Base-by-base conservation (phyloP, 1,140 invertebrate species). In the Papilio dardanus region DNA sequence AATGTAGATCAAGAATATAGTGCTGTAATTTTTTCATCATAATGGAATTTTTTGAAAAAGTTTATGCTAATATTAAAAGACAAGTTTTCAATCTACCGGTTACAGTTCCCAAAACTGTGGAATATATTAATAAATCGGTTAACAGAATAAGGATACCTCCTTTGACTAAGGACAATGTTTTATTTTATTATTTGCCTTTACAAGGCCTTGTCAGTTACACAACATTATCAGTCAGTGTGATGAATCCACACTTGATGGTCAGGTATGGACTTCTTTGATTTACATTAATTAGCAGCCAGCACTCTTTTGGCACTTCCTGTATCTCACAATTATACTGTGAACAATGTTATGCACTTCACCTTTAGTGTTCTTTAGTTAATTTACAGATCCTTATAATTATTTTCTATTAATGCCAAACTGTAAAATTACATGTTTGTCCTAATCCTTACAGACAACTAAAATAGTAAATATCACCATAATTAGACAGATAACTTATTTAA, bases 171-270 rank as follows among this genome's bases (percentile, higher is more conserved):
- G 90, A 94, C 71, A 94, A 94, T 88, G 86, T 94, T 19, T 80
- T 94, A 24, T 94, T 89, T 84, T 93, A 93, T 83, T 94, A 93
- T 88, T 84, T 93, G 81, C 93, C 93, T 68, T 77, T 94, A 71
- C 93, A 94, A 91, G 93, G 93, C 31, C 80, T 94, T 58, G 85
- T 90, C 77, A 91, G 91, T 89, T 93, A 94, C 83, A 92, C 92
- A 90, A 91, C 91, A 50, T 85, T 94, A 68, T 93, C 93, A 75
- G 80, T 94, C n/a, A 89, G 88, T 87, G 92, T 94, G 58, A 93
- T 93, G 92, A 92, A 94, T 71, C 93, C 93, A 16, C 88, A 90
- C 81, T 77, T 94, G 74, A 89, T 93, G 87, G 86, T 92, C 75
- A 92, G 93, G 93, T 93, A 83, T 75, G 81, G 77, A 79, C 14